Evolutionary conservation across 2,888 invertebrate species (phyloP).

Genomic region (Germaria angustata): DNA sequence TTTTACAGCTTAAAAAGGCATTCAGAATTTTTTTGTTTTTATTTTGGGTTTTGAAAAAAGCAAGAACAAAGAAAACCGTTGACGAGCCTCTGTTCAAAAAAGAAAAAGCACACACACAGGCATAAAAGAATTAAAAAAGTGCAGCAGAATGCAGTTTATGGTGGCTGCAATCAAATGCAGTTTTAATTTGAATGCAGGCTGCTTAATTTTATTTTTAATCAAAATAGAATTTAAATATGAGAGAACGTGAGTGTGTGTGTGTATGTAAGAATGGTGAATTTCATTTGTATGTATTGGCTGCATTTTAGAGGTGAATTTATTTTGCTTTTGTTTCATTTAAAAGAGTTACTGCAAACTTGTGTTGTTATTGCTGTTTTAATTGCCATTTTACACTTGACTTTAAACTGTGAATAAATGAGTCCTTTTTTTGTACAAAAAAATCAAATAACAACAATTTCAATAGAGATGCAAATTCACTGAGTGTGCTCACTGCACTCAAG

Average conservation of each 20-base stretch:
- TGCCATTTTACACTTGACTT: constrained; percentile 69
- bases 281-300: not conserved
- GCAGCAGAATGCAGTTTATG: constrained; percentile 25
- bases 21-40: constrained; percentile 6
- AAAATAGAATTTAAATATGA: not conserved
- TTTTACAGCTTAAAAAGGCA: constrained; percentile 65
- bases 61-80: constrained; percentile 52
- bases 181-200: constrained; percentile 40
- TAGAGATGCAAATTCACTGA: constrained; percentile 25
- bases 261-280: constrained; percentile 32
- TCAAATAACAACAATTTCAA: not conserved
- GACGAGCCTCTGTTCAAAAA: constrained; percentile 57
- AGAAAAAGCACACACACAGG: not conserved
- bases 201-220: constrained; percentile 6
- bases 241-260: not conserved
- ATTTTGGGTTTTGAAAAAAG: constrained; percentile 5
- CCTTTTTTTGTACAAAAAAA: not conserved
- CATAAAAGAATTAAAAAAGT: not conserved
- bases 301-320: constrained; percentile 18
- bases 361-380: constrained; percentile 47
- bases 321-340: not conserved
- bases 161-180: constrained; percentile 29
- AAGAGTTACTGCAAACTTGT: not conserved
- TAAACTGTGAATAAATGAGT: constrained; percentile 46
- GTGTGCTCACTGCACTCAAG: constrained; percentile 18